phyloP scores from a whole-genome alignment of 2,113 vertebrate genomes.

The Ceyx cyanopectus region DNA sequence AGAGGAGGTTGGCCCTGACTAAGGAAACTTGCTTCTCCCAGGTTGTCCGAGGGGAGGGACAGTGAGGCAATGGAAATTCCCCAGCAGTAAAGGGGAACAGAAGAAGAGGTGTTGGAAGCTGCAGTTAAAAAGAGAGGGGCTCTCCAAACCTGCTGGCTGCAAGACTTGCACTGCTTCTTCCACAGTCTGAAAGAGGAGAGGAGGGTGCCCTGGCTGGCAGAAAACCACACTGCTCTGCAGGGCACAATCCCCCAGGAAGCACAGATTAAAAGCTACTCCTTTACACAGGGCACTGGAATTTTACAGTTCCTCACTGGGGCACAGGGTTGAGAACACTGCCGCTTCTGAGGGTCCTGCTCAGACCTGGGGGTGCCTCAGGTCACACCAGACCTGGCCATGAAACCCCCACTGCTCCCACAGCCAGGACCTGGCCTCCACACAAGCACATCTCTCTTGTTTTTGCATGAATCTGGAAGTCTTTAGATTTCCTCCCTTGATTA shows the following conservation, averaged over 20 bases:
- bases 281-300: not conserved
- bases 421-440: not conserved
- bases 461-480: not conserved
- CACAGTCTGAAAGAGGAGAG: not conserved
- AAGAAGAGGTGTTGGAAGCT: conserved; percentile 57
- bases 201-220: not conserved
- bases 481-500: conserved; percentile 7
- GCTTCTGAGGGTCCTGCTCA: fast-evolving
- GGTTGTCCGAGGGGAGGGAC: conserved; percentile 56
- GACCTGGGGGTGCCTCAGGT: not conserved
- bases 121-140: not conserved
- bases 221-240: not conserved
- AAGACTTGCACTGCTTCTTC: conserved; percentile 10
- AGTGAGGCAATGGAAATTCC: conserved; percentile 65
- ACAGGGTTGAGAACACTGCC: fast-evolving
- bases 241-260: fast-evolving
- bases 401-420: fast-evolving
- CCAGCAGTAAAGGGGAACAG: conserved; percentile 55
- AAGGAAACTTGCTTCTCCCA: conserved; percentile 58
- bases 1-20: not conserved
- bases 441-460: not conserved
- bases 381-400: fast-evolving
- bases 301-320: fast-evolving
- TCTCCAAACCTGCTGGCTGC: not conserved
- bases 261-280: not conserved